Percentiles rank a stretch among this genome's conserved stretches.
Evolutionary conservation across 1,140 invertebrate species (phyloP).

Genomic region (Arctopsyche grandis): DNA sequence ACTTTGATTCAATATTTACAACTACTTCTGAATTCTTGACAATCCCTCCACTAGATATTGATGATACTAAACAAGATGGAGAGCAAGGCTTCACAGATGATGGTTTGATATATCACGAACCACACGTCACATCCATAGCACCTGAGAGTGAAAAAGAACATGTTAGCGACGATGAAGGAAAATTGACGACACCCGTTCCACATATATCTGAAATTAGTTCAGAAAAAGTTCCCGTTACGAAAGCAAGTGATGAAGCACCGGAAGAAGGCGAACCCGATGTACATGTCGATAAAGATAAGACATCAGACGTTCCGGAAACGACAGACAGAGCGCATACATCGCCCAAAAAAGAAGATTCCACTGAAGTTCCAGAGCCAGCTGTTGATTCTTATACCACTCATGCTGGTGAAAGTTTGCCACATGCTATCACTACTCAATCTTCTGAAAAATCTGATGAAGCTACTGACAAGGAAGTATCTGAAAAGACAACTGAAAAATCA

Average conservation of each 20-base stretch:
- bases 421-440: constrained; percentile 9
- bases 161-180: neutral
- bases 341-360: neutral
- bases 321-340: neutral
- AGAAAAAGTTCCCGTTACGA: constrained; percentile 12
- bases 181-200: neutral
- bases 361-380: neutral
- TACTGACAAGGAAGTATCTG: neutral
- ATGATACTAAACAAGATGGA: neutral
- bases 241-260: neutral
- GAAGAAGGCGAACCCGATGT: constrained; percentile 26
- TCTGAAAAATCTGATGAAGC: neutral
- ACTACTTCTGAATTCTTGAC: neutral
- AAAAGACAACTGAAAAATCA: neutral
- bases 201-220: constrained; percentile 32
- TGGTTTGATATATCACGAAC: no score
- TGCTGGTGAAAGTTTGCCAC: neutral
- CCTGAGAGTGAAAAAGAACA: no score
- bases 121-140: no score
- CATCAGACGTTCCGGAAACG: neutral
- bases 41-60: neutral
- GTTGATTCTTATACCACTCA: neutral
- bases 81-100: neutral
- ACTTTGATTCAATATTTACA: neutral
- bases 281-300: constrained; percentile 37